Base-by-base conservation (phyloP, 1,140 invertebrate genomes). In the Amyelois transitella region DNA sequence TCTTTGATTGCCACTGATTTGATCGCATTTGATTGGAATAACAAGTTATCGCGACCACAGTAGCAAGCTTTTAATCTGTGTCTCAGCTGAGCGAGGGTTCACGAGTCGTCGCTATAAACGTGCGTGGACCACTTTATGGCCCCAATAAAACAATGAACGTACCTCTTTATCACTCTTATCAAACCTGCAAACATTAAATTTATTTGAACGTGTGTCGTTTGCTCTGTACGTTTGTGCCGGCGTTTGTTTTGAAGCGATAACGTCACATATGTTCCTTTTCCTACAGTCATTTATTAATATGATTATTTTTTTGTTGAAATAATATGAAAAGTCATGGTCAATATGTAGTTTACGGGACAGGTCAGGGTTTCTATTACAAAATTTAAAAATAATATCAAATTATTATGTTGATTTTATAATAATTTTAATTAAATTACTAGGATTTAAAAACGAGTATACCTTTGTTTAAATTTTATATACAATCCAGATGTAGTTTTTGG, bases 81-180 rank as follows among this genome's bases (percentile, higher is more conserved):
- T n/a, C 32, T 14, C 1, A 2, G 32, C 12, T 58, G 38, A 54
- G 51, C 62, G 66, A 69, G 25, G 72, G 68, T 72, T 62, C 67
- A 51, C 61, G 66, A 65, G 69, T 64, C 69, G 62, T 74, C 68
- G 65, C 63, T 66, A 58, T 58, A 58, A 61, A 65, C 64, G 49
- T 50, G 64, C 43, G 44, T 60, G 65, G 63, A 64, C 53, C 60
- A 53, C 69, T 81, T 86, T 84, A 86, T 74, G 75, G 64, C 77
- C 58, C 71, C 81, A 81, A 86, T 86, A 86, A 86, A 86, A 86
- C 83, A 84, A 86, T 86, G 75, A 80, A 74, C 69, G 64, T 60
- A 55, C 72, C 61, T n/a, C n/a, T 70, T 86, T 86, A 86, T 86
- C 83, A 82, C 55, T 64, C 69, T 79, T 81, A 82, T 84, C 81